Conservation (phyloP, 1,140 invertebrate species). For the Manduca sexta region DNA sequence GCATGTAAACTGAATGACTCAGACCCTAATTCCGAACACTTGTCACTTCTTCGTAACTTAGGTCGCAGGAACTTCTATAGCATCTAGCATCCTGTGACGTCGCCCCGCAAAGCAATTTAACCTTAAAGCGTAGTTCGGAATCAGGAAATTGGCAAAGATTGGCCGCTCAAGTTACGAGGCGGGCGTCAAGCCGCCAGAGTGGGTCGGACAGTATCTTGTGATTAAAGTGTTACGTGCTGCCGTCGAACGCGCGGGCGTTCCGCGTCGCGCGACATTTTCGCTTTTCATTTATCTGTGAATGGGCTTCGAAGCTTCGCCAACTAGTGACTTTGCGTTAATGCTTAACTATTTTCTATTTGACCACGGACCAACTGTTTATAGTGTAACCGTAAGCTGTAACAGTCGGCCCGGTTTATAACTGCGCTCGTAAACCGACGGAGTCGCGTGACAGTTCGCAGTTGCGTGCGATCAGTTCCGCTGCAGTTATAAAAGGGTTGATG, state of each 20-base stretch:
- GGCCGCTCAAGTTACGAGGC: slow-evolving; percentile 13
- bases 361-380: slow-evolving; percentile 59
- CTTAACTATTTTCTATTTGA: slow-evolving; percentile 41
- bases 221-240: slow-evolving; percentile 4
- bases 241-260: background rate
- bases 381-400: slow-evolving; percentile 46
- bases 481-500: slow-evolving; percentile 14
- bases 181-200: slow-evolving; percentile 15
- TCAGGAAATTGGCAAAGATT: slow-evolving; percentile 41
- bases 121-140: slow-evolving; percentile 19
- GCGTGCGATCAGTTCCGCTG: slow-evolving; percentile 1
- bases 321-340: slow-evolving; percentile 22
- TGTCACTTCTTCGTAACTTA: too few relatives aligned
- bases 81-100: background rate
- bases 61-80: too few relatives aligned
- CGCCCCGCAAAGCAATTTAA: background rate
- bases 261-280: slow-evolving; percentile 1
- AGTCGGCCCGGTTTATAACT: slow-evolving; percentile 22
- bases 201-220: slow-evolving; percentile 21
- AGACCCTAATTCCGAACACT: background rate
- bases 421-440: slow-evolving; percentile 7
- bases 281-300: slow-evolving; percentile 5
- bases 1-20: slow-evolving; percentile 44
- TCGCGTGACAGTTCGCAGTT: slow-evolving; percentile 2
- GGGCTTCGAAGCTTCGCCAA: slow-evolving; percentile 26